These are phyloP conservation scores for Microtus ochrogaster DNA, from an alignment of 2,113 vertebrate species.

Conservation along the genomic window DNA sequence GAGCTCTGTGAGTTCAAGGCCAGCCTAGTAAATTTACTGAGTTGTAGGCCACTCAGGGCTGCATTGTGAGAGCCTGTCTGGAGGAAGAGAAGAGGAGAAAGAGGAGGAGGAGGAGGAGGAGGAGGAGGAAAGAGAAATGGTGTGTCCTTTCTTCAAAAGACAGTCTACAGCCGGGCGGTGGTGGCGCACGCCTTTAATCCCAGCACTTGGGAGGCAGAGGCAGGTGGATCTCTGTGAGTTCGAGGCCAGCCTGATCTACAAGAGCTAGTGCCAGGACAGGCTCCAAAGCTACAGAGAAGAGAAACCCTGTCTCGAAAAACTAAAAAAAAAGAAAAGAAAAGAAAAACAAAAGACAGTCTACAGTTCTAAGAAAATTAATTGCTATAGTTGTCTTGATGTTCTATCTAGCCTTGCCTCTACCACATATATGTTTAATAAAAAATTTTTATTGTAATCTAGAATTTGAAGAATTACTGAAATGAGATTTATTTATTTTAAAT, in stretches of 20 bases:
- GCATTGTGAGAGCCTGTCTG: too few species aligned
- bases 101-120: too few species aligned
- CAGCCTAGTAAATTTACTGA: neutral
- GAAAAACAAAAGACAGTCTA: neutral
- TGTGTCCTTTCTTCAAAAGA: neutral
- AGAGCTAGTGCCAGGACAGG: too few species aligned
- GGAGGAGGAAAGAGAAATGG: neutral
- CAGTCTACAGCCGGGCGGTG: neutral
- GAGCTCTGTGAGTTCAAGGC: neutral
- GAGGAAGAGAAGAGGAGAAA: too few species aligned
- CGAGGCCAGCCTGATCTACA: too few species aligned
- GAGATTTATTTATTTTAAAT: neutral
- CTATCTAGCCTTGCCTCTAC: neutral
- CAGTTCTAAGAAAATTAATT: neutral
- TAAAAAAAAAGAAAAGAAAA: too few species aligned
- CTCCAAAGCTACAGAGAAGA: too few species aligned
- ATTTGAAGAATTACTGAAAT: conserved; percentile 23
- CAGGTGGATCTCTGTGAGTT: too few species aligned
- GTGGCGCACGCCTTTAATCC: too few species aligned
- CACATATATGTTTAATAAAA: conserved; percentile 39
- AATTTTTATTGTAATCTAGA: conserved; percentile 26
- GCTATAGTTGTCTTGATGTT: neutral
- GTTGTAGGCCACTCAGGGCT: neutral
- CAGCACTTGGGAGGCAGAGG: too few species aligned
- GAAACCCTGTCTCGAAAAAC: too few species aligned